Percentiles rank a stretch among this genome's conserved stretches.
Conservation (phyloP, 30 jellyfish, hydroid and myxozoan species). For the Rhopilema esculentum region DNA sequence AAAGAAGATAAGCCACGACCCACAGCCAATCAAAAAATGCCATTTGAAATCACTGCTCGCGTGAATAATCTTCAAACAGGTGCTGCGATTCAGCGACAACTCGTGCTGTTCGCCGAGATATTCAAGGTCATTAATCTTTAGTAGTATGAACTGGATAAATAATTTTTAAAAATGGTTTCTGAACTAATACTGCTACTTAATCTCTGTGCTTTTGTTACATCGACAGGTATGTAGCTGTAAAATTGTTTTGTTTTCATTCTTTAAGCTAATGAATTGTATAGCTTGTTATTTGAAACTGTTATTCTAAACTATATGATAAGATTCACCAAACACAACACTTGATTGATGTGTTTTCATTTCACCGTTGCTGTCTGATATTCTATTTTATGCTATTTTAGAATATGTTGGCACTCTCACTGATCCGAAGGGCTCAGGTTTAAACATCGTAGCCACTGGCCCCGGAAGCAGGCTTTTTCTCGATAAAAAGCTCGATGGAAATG, state of each 20-base stretch:
- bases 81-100: not conserved
- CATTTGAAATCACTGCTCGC: not conserved
- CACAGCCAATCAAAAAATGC: not conserved
- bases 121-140: not conserved
- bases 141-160: not conserved
- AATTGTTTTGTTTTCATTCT: not conserved
- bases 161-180: not conserved
- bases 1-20: too few species aligned
- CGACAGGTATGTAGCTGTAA: not conserved
- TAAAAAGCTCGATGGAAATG: constrained; percentile 11
- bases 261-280: too few species aligned
- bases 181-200: not conserved
- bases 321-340: too few species aligned
- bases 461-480: constrained; percentile 5
- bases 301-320: too few species aligned
- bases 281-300: too few species aligned
- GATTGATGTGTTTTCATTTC: not conserved
- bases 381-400: not conserved
- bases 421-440: constrained; percentile 26
- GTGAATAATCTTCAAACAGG: not conserved
- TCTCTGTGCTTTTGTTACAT: not conserved
- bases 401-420: constrained; percentile 10
- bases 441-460: constrained; percentile 21
- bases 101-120: not conserved
- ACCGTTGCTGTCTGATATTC: not conserved